Evolutionary conservation across 2,113 vertebrate species (phyloP), one percentile per base, ranked within the genome.

Genomic region (Dipodomys stephensi): DNA sequence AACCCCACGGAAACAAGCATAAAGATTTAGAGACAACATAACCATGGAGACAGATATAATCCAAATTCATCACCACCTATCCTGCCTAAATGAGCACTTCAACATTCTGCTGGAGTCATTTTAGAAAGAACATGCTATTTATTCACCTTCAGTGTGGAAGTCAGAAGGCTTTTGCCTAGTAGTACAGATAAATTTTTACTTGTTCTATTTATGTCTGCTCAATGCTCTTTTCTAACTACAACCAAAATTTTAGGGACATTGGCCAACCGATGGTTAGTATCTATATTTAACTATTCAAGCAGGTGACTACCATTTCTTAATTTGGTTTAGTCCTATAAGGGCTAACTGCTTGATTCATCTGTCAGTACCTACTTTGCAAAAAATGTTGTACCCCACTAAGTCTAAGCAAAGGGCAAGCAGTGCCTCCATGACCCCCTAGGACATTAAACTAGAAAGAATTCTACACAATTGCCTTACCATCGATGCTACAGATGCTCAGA

Each of bases 401-500:
- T 35, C 57, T 25, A 39, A 84, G 19, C 30, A 78, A 83, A 10
- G 6, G 15, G 49, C 4, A 83, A 73, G 68, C 25, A 28, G 60
- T 44, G n/a, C 27, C 12, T n/a, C 69, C 32, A 77, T 39, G 6
- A 76, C 4, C 4, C 25, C 7, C 53, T 27, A 71, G 39, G 53
- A 94, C 53, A 95, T 32, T 77, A 87, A 95, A 81, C 7, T 32
- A 87, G 32, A 71, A 79, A 39, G 19, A 62, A 57, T 67, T 72
- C 44, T 35, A 72, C n/a, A 16, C 10, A 57, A 1, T 12, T 71
- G 27, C 0, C 87, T 96, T 95, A 97, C 94, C 92, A 0, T 32
- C 6, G 49, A 53, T 94, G 74, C 35, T 94, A 91, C 90, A 83
- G 68, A 95, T 53, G 62, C 81, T 20, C 68, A 93, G 64, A 62